phyloP scores from a whole-genome alignment of 2,888 invertebrate species.

The Andrena flavipes region DNA sequence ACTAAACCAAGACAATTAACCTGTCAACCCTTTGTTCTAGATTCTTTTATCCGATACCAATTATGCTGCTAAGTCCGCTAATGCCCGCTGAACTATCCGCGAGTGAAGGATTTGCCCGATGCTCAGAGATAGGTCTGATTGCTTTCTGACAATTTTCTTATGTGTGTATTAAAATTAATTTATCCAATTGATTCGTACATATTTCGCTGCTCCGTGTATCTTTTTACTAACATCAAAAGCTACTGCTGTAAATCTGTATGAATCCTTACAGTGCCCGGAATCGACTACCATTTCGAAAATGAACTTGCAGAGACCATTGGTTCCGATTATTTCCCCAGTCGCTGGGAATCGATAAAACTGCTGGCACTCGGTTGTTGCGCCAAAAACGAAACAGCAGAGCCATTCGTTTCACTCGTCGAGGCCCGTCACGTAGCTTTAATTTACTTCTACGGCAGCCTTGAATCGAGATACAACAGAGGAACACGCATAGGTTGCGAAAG shows the following conservation, averaged over 20 bases:
- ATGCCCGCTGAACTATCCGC: neutral
- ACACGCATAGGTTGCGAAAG: constrained; percentile 11
- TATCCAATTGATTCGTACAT: neutral
- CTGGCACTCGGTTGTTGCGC: constrained; percentile 15
- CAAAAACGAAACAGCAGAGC: constrained; percentile 40
- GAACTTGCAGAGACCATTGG: constrained; percentile 24
- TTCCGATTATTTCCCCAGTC: constrained; percentile 36
- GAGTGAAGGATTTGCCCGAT: neutral
- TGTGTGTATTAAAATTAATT: neutral
- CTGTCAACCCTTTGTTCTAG: constrained; percentile 11
- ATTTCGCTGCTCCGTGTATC: neutral
- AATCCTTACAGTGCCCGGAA: no score
- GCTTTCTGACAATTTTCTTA: neutral
- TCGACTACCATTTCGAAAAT: constrained; percentile 28
- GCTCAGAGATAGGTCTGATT: neutral
- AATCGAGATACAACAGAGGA: constrained; percentile 9
- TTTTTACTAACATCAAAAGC: neutral
- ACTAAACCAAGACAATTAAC: constrained; percentile 64
- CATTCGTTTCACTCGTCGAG: constrained; percentile 43
- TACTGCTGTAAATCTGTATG: neutral
- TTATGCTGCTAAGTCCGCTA: constrained; percentile 11
- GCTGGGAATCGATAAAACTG: constrained; percentile 43
- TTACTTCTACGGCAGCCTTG: constrained; percentile 43
- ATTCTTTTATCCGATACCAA: constrained; percentile 16
- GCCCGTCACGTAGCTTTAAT: constrained; percentile 52